Conservation (phyloP, 1,140 invertebrate genomes). For the Thaumatotibia leucotreta region DNA sequence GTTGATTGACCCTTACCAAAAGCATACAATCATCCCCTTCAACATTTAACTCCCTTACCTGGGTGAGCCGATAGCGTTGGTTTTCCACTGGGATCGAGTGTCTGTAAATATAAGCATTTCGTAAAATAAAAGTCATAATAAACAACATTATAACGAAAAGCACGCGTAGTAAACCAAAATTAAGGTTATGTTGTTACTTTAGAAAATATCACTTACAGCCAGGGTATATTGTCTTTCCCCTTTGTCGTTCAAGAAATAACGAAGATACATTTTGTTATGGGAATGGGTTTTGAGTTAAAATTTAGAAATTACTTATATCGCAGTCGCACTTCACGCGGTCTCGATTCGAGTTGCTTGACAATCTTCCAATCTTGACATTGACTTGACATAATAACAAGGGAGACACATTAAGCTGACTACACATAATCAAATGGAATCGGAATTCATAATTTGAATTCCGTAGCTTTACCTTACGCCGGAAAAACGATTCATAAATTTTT, state of each 20-base stretch:
- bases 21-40: too few relatives aligned
- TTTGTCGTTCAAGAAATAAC: constrained; percentile 84
- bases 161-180: neutral
- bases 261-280: constrained; percentile 82
- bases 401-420: too few relatives aligned
- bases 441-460: too few relatives aligned
- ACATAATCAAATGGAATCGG: too few relatives aligned
- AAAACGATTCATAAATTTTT: too few relatives aligned
- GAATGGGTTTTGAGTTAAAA: neutral
- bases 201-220: constrained; percentile 74
- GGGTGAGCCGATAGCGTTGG: constrained; percentile 94
- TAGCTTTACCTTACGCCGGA: too few relatives aligned
- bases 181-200: constrained; percentile 7
- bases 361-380: too few relatives aligned
- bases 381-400: too few relatives aligned
- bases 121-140: constrained; percentile 22
- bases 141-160: constrained; percentile 6
- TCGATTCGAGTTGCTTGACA: too few relatives aligned
- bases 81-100: constrained; percentile 84
- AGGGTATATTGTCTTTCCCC: constrained; percentile 85
- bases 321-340: neutral
- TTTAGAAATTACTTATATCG: neutral
- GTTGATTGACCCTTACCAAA: too few relatives aligned
- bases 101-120: constrained; percentile 77
- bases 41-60: constrained; percentile 76